phyloP scores from a whole-genome alignment of 2,113 vertebrate genomes.

The Hypanus sabinus region DNA sequence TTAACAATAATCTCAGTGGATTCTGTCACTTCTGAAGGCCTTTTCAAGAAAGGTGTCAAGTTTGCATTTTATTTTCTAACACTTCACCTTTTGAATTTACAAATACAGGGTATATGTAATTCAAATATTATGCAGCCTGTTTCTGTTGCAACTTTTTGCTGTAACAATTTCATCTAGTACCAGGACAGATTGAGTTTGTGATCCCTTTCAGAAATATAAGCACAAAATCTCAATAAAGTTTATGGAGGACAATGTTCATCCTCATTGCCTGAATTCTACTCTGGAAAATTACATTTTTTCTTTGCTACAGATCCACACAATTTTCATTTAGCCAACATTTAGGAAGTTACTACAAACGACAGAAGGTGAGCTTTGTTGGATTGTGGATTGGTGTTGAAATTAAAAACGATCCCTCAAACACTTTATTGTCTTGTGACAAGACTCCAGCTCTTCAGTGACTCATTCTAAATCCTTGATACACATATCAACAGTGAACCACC shows the following conservation, averaged over 20 bases:
- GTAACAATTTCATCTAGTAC: background rate
- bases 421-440: background rate
- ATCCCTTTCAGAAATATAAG: background rate
- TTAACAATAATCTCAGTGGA: background rate
- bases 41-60: background rate
- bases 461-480: background rate
- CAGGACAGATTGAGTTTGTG: background rate
- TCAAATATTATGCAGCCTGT: background rate
- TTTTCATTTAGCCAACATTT: background rate
- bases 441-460: background rate
- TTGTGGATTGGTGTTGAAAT: background rate
- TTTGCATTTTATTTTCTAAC: background rate
- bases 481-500: background rate
- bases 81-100: background rate
- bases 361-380: background rate
- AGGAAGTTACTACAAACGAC: background rate
- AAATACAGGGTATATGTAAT: background rate
- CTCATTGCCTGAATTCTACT: background rate
- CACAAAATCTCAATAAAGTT: background rate
- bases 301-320: background rate
- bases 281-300: background rate
- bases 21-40: background rate
- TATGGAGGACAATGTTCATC: background rate
- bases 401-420: background rate
- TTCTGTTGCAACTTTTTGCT: background rate